phyloP scores from a whole-genome alignment of 2,797 vertebrate species.

The Hirundo rustica region DNA sequence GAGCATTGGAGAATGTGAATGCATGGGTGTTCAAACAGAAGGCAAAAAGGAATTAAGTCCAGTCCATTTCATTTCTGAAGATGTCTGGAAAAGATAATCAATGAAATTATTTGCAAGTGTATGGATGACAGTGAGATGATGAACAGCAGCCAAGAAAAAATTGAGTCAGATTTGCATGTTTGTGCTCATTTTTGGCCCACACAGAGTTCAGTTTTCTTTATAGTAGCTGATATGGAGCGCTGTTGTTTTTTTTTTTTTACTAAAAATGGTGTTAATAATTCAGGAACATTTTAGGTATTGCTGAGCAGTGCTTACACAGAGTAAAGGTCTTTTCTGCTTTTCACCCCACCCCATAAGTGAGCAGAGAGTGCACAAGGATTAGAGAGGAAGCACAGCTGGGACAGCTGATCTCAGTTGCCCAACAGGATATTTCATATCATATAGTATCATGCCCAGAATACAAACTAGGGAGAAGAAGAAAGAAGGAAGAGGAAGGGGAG shows the following conservation, averaged over 20 bases:
- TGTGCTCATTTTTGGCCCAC: neutral
- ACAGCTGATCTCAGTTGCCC: neutral
- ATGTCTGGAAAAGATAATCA: neutral
- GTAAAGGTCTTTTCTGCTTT: neutral
- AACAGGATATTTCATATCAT: neutral
- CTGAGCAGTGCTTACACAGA: neutral
- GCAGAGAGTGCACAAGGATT: neutral
- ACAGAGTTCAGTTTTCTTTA: neutral
- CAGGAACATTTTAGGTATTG: neutral
- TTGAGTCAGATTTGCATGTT: neutral
- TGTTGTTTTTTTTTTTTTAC: too few species aligned
- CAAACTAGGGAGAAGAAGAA: neutral
- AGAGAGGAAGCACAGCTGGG: neutral
- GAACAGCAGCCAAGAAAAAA: neutral
- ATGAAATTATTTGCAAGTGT: neutral
- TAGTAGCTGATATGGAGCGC: neutral
- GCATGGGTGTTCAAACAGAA: neutral
- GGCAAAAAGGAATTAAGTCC: neutral
- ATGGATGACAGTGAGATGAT: neutral
- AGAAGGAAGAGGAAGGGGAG: neutral
- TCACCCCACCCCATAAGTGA: neutral
- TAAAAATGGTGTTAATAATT: neutral
- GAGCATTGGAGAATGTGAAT: neutral
- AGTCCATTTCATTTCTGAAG: neutral
- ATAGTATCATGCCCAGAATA: too few species aligned